Percentiles rank a stretch among this genome's conserved stretches.
phyloP scores from a whole-genome alignment of 2,797 vertebrate genomes.

The Pseudochaenichthys georgianus region DNA sequence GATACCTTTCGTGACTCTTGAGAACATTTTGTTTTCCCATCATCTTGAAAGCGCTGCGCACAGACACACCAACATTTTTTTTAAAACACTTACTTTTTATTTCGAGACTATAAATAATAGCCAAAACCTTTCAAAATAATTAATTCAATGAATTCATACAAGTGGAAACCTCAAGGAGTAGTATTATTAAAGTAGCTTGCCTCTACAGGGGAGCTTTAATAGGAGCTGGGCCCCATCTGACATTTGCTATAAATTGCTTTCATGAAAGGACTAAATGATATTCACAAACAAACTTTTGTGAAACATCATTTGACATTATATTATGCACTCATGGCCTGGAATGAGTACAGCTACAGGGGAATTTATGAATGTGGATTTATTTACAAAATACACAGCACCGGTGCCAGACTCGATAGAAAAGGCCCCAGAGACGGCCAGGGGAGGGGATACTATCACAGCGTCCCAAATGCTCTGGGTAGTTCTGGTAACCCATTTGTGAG shows the following conservation, averaged over 20 bases:
- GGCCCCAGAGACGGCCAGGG: conserved; percentile 14
- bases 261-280: conserved; percentile 22
- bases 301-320: conserved; percentile 32
- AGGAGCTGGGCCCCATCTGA: conserved; percentile 35
- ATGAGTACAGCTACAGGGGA: not conserved
- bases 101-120: conserved; percentile 62
- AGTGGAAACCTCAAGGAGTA: conserved; percentile 44
- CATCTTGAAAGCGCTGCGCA: conserved; percentile 9
- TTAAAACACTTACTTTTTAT: conserved; percentile 42
- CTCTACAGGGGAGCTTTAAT: conserved; percentile 45
- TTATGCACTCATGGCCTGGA: not conserved
- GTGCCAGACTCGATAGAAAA: conserved; percentile 17
- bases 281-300: conserved; percentile 34
- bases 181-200: conserved; percentile 37
- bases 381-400: not conserved
- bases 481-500: conserved; percentile 73
- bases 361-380: not conserved
- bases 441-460: conserved; percentile 22
- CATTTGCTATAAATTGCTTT: conserved; percentile 48
- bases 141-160: conserved; percentile 55
- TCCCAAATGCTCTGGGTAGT: conserved; percentile 41
- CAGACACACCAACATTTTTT: conserved; percentile 20
- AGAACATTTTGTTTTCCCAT: conserved; percentile 33
- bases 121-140: conserved; percentile 68
- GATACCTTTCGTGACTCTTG: conserved; percentile 7